Percentiles rank a stretch among this genome's conserved stretches.
Conservation (phyloP, 2,797 vertebrate genomes). For the Silurus aristotelis region DNA sequence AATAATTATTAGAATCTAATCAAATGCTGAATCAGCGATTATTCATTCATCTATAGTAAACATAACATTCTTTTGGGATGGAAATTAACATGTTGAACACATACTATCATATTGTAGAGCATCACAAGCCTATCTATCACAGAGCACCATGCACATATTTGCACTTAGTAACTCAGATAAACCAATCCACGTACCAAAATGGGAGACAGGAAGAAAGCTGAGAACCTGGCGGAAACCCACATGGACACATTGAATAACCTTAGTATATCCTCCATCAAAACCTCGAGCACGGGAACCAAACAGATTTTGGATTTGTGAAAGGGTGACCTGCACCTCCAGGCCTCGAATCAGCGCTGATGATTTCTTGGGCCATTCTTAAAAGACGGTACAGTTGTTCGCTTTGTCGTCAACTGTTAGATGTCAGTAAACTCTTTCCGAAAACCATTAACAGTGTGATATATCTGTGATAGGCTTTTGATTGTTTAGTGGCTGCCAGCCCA, state of each 20-base stretch:
- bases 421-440: not conserved
- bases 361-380: not conserved
- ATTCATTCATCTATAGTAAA: not conserved
- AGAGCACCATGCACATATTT: not conserved
- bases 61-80: not conserved
- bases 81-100: not conserved
- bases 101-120: not conserved
- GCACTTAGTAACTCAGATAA: not conserved
- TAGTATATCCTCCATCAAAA: no score
- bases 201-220: not conserved
- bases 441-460: not conserved
- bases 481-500: conserved; percentile 30
- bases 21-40: not conserved
- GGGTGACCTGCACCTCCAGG: no score
- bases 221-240: not conserved
- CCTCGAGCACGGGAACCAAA: not conserved
- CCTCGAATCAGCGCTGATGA: not conserved
- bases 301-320: not conserved
- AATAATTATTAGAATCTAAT: not conserved
- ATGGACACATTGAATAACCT: not conserved
- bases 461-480: conserved; percentile 12
- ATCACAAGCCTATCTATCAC: not conserved
- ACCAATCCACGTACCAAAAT: not conserved
- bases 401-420: not conserved
- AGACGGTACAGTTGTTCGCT: not conserved